Conservation (phyloP, 2,797 vertebrate species). For the Lemur catta region DNA sequence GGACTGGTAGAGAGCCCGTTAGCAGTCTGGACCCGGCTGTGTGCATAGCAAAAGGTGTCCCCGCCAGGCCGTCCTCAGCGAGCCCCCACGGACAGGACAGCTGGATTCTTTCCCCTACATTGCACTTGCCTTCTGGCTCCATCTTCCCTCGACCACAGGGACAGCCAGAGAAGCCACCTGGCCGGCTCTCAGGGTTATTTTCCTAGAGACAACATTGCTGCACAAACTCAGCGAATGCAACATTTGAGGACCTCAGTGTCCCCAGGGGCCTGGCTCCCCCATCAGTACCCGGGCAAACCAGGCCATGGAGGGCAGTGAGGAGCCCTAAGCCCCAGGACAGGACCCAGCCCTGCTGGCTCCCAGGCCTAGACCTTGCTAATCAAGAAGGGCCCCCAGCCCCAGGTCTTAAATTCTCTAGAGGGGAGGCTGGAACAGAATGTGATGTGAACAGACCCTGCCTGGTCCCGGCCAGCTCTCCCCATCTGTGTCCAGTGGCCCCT, state of each 20-base stretch:
- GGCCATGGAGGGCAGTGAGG: neutral
- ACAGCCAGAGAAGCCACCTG: neutral
- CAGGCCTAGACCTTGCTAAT: neutral
- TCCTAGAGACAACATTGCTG: neutral
- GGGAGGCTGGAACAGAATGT: neutral
- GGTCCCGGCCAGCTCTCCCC: neutral
- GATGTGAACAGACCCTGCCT: neutral
- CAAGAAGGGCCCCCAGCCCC: no score
- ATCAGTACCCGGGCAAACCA: neutral
- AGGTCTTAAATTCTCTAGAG: neutral
- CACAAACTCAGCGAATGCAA: no score
- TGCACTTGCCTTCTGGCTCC: neutral
- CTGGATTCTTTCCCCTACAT: neutral
- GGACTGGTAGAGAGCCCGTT: no score
- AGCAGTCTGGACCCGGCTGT: neutral
- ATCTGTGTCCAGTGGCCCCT: neutral
- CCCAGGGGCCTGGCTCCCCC: neutral
- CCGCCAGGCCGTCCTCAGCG: neutral
- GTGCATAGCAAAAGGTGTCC: no score
- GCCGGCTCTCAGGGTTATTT: neutral
- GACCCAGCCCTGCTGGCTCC: neutral
- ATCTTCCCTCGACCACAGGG: accelerated
- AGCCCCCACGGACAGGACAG: accelerated
- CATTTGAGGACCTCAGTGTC: neutral
- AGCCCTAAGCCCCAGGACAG: no score